Evolutionary conservation across 2,888 invertebrate species (phyloP), one percentile per base, ranked within the genome.

Genomic region (Microctonus aethiopoides): DNA sequence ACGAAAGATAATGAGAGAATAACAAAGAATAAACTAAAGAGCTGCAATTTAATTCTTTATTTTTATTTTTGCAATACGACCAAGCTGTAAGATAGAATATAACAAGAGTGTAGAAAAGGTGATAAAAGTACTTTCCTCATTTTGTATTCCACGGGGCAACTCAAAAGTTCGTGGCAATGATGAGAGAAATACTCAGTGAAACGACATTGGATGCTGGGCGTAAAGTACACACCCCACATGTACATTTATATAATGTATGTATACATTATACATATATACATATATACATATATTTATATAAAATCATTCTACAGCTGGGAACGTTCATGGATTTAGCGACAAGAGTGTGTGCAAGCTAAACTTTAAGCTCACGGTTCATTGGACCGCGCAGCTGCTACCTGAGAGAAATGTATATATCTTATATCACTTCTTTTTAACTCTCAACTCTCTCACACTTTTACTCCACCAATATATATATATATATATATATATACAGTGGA

Each of bases 361-460:
- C 65, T 74, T 74, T 52, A 41, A 68, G 65, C 52, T 68, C 32
- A 68, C 63, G 71, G 72, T 70, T 71, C 68, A 74, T 68, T 69
- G 72, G 71, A 71, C 70, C 64, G 69, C 64, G 68, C 68, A 67
- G 67, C 69, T 69, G 60, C 63, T 51, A 34, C 51, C 57, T 60
- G 67, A 68, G 66, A 72, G 61, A 72, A 72, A 41, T n/a, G n/a
- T 52, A 13, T 52, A 61, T 67, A 57, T 57, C 34, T 51, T 56
- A 32, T 52, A 36, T 64, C 32, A 11, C 11, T 64, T 64, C 16
- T n/a, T 46, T 46, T 20, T 24, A 16, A 24, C 29, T 52, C 46
- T 51, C 32, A 10, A 11, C 6, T 36, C 20, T 41, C 32, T 67
- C 46, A 36, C 24, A 22, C 41, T n/a, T 32, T 29, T 22, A 56